A percentile compares a stretch with the other conserved stretches of the same genome.
Conservation (phyloP, 1,140 invertebrate species). For the Drosophila arizonae region DNA sequence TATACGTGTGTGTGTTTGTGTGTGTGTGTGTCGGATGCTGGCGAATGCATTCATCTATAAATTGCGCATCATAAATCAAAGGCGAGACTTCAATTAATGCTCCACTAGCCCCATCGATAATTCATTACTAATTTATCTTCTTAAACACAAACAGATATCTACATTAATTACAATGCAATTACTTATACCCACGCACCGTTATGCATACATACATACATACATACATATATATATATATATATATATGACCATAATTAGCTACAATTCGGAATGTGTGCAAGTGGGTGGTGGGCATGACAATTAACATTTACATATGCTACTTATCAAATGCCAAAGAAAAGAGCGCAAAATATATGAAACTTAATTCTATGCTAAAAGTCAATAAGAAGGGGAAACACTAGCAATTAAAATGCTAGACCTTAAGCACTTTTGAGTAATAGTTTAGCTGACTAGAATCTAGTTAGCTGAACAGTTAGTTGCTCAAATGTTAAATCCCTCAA, state of each 20-base stretch:
- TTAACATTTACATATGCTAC: constrained; percentile 56
- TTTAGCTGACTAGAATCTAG: no score
- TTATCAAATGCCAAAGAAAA: constrained; percentile 44
- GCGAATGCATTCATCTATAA: constrained; percentile 66
- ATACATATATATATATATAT: constrained; percentile 33
- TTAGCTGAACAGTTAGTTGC: no score
- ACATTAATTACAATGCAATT: constrained; percentile 80
- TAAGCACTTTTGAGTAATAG: no score
- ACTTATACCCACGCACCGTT: constrained; percentile 52
- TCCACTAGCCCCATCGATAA: constrained; percentile 73
- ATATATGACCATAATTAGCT: constrained; percentile 64
- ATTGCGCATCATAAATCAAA: constrained; percentile 70
- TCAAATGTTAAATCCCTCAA: no score
- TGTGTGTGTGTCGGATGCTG: constrained; percentile 51
- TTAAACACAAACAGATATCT: constrained; percentile 44
- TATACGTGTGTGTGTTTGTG: constrained; percentile 7
- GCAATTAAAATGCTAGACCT: no score
- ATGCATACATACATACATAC: constrained; percentile 21
- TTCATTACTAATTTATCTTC: constrained; percentile 80
- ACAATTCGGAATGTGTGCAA: neutral
- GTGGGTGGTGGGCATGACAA: constrained; percentile 45
- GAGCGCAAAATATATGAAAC: constrained; percentile 7
- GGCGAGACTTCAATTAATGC: constrained; percentile 75
- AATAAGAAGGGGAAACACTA: neutral
- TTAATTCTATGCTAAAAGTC: constrained; percentile 19